Evolutionary conservation across 2,113 vertebrate species (phyloP).

Genomic region (Himantopus leucocephalus): DNA sequence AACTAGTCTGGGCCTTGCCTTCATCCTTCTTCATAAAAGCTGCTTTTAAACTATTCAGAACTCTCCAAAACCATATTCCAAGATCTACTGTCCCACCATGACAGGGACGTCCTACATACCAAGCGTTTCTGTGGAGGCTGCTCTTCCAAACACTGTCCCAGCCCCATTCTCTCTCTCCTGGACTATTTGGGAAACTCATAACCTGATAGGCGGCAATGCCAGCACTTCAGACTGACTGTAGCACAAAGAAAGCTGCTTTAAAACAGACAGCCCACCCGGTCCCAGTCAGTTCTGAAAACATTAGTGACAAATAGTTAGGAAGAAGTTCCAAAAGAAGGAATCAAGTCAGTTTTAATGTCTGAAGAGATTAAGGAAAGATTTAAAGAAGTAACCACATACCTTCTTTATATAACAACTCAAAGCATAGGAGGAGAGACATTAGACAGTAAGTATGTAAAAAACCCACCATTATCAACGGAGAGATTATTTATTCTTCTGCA

Average conservation of each 20-base stretch:
- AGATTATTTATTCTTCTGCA: not conserved
- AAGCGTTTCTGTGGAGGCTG: not conserved
- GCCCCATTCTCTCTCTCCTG: not conserved
- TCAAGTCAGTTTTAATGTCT: not conserved
- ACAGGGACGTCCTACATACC: not conserved
- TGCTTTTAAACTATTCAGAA: not conserved
- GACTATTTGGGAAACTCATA: not conserved
- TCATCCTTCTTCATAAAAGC: not conserved
- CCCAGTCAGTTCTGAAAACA: not conserved
- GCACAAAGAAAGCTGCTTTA: not conserved
- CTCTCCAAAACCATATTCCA: not conserved
- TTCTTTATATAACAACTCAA: not conserved
- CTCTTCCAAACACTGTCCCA: not conserved
- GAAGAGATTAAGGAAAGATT: not conserved
- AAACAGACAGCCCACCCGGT: not conserved
- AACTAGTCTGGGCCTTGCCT: not conserved
- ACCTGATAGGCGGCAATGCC: not conserved
- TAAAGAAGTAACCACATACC: not conserved
- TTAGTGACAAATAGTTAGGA: not conserved
- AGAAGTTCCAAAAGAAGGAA: not conserved
- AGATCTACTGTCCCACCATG: not conserved
- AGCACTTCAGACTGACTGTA: not conserved
- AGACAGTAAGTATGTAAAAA: not conserved
- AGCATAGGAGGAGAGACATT: not conserved
- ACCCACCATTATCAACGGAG: not conserved